These are phyloP conservation scores for Teinopalpus imperialis DNA, from an alignment of 2,888 invertebrate genomes.

Conservation along the genomic window DNA sequence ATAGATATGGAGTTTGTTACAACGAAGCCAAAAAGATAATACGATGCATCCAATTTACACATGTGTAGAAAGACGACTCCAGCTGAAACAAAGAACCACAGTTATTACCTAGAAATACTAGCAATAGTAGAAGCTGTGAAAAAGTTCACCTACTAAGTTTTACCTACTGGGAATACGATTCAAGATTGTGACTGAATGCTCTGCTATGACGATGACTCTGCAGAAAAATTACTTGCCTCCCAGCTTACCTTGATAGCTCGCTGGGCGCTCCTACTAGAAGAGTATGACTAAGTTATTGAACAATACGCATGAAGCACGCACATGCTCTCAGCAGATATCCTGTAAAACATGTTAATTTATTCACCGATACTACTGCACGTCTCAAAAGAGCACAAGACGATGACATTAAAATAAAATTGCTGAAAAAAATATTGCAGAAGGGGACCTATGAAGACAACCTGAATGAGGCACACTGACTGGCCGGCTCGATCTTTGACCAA, in stretches of 20 bases:
- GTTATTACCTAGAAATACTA: slow-evolving; percentile 32
- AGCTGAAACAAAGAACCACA: slow-evolving; percentile 32
- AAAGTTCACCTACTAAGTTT: slow-evolving; percentile 30
- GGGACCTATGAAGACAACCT: slow-evolving; percentile 28
- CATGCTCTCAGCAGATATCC: slow-evolving; percentile 37
- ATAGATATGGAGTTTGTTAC: slow-evolving; percentile 32
- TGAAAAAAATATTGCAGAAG: slow-evolving; percentile 29
- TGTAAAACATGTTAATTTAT: slow-evolving; percentile 27
- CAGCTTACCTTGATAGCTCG: slow-evolving; percentile 34
- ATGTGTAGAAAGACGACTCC: slow-evolving; percentile 31
- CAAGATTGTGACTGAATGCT: slow-evolving; percentile 25
- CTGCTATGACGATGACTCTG: slow-evolving; percentile 33
- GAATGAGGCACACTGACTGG: too few relatives aligned
- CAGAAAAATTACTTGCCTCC: slow-evolving; percentile 37
- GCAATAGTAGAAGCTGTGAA: slow-evolving; percentile 31
- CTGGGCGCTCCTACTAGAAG: slow-evolving; percentile 34
- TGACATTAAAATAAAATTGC: slow-evolving; percentile 26
- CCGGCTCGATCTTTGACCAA: too few relatives aligned
- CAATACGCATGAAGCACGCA: slow-evolving; percentile 38
- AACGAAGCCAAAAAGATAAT: slow-evolving; percentile 27
- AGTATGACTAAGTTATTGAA: slow-evolving; percentile 35
- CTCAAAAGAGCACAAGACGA: slow-evolving; percentile 30
- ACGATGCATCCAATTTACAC: slow-evolving; percentile 29
- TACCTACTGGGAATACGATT: too few relatives aligned
- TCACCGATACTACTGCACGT: slow-evolving; percentile 14